phyloP scores from a whole-genome alignment of 2,113 vertebrate species.

The Osmerus mordax region DNA sequence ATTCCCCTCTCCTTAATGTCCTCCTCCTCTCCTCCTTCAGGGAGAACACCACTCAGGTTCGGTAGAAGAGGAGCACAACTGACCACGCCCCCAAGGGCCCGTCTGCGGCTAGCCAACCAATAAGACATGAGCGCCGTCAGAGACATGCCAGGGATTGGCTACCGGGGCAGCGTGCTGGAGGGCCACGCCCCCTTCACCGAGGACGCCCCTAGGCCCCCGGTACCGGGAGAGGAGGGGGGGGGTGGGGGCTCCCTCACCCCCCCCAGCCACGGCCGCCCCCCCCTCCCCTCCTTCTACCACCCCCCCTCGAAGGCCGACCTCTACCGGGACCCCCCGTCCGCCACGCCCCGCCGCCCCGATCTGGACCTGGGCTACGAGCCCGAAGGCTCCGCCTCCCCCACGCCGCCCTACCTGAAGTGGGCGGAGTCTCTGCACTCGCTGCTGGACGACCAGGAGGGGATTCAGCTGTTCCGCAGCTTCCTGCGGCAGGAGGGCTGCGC shows the following conservation, averaged over 20 bases:
- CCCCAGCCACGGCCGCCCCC: constrained; percentile 63
- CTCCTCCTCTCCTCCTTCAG: constrained; percentile 60
- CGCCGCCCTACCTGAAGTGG: constrained; percentile 91
- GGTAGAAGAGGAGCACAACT: constrained; percentile 67
- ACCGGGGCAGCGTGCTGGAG: constrained; percentile 70
- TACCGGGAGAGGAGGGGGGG: constrained; percentile 92
- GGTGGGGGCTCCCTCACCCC: constrained; percentile 50
- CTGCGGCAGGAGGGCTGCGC: constrained; percentile 87
- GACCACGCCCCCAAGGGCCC: constrained; percentile 50
- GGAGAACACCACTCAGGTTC: constrained; percentile 66
- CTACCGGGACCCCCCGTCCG: constrained; percentile 72
- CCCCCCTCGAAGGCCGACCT: constrained; percentile 68
- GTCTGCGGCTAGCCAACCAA: constrained; percentile 24
- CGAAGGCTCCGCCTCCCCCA: constrained; percentile 89
- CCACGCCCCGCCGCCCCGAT: constrained; percentile 84
- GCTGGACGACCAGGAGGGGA: constrained; percentile 94
- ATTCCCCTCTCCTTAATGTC: neutral
- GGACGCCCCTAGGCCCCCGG: constrained; percentile 90
- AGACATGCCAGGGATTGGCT: constrained; percentile 83
- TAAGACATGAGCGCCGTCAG: constrained; percentile 80
- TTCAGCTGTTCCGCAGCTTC: constrained; percentile 89
- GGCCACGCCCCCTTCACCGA: constrained; percentile 84
- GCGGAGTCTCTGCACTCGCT: constrained; percentile 91
- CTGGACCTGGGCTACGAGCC: constrained; percentile 94
- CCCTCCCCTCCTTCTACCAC: constrained; percentile 59